Conservation (phyloP, 2,888 invertebrate genomes). For the Nezara viridula region DNA sequence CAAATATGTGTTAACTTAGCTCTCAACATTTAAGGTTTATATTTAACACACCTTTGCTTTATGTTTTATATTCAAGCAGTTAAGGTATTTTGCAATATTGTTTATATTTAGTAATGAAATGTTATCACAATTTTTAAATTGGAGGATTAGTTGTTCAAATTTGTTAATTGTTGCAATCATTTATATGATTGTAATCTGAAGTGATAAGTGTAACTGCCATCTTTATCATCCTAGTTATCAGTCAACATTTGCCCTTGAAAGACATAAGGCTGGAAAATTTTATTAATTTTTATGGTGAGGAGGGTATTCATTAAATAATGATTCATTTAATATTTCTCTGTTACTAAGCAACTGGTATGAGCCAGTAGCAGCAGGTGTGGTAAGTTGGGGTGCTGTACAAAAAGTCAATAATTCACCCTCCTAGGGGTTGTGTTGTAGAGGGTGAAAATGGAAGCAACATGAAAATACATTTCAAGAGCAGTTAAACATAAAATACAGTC, state of each 20-base stretch:
- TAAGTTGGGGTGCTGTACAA: slow-evolving; percentile 46
- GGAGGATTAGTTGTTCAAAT: neutral
- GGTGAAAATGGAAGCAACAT: slow-evolving; percentile 18
- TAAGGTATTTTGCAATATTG: neutral
- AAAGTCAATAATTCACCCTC: slow-evolving; percentile 57
- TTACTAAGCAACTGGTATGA: slow-evolving; percentile 18
- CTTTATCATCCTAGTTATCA: neutral
- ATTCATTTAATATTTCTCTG: neutral
- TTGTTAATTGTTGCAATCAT: neutral
- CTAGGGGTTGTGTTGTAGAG: slow-evolving; percentile 36
- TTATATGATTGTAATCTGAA: neutral
- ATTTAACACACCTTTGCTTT: too few species aligned
- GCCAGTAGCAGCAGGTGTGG: slow-evolving; percentile 53
- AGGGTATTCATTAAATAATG: neutral
- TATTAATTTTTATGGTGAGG: neutral
- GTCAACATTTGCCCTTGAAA: neutral
- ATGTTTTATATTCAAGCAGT: too few species aligned
- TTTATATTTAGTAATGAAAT: neutral
- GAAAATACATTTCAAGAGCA: neutral
- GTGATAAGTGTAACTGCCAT: slow-evolving; percentile 9
- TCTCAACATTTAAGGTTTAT: too few species aligned
- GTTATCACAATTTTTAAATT: neutral
- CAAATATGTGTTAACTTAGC: too few species aligned
- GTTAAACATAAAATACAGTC: neutral
- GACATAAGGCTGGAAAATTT: neutral